phyloP scores from a whole-genome alignment of 2,888 invertebrate species.

The Lasioglossum vierecki region DNA sequence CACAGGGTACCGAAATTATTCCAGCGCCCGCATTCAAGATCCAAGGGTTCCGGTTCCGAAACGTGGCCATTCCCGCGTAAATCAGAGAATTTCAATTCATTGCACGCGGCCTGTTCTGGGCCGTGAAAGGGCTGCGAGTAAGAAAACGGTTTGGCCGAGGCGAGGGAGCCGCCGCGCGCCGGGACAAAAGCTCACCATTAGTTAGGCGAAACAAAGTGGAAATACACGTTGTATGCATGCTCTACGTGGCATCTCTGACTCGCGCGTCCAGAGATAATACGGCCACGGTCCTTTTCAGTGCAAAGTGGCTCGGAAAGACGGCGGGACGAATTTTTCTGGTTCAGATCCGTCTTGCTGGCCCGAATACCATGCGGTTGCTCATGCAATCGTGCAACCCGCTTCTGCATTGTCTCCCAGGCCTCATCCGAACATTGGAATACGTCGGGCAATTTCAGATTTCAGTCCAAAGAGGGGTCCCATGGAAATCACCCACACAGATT shows the following conservation, averaged over 20 bases:
- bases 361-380: constrained; percentile 16
- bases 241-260: constrained; percentile 29
- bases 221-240: constrained; percentile 39
- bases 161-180: background rate
- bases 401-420: constrained; percentile 1
- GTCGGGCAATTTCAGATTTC: background rate
- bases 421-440: background rate
- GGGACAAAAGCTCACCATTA: constrained; percentile 47
- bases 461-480: no score
- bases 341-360: constrained; percentile 19
- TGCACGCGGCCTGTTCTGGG: constrained; percentile 15
- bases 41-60: background rate
- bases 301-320: constrained; percentile 49
- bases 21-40: background rate
- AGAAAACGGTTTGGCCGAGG: constrained; percentile 17
- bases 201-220: constrained; percentile 56
- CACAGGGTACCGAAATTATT: background rate
- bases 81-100: constrained; percentile 46
- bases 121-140: constrained; percentile 29
- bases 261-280: constrained; percentile 43
- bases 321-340: constrained; percentile 43
- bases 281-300: constrained; percentile 32
- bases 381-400: background rate
- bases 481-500: no score
- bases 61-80: constrained; percentile 10